phyloP scores from a whole-genome alignment of 2,797 vertebrate genomes.

The Aldrovandia affinis region DNA sequence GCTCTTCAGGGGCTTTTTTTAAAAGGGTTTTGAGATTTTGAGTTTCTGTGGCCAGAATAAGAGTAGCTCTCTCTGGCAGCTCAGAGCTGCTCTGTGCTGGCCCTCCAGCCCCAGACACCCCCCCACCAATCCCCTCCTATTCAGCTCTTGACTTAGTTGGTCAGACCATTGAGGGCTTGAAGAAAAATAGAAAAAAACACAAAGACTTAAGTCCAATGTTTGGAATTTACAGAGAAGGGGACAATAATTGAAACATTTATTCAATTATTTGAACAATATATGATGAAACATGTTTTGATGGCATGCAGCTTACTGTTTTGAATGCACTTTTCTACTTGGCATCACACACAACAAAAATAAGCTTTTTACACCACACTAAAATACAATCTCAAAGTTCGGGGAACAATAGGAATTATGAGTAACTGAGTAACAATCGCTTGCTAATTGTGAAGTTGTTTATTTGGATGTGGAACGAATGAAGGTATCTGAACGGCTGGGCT shows the following conservation, averaged over 20 bases:
- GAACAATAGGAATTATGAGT: background rate
- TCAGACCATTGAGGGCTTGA: constrained; percentile 41
- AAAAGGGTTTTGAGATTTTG: constrained; percentile 45
- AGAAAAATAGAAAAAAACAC: background rate
- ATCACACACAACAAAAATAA: background rate
- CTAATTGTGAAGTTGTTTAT: constrained; percentile 37
- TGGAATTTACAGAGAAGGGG: background rate
- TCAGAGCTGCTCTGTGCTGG: constrained; percentile 41
- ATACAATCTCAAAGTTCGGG: background rate
- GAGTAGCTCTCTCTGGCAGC: constrained; percentile 42
- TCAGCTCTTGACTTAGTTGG: constrained; percentile 31
- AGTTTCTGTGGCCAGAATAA: constrained; percentile 40
- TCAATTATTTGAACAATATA: background rate
- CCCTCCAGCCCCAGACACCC: constrained; percentile 31
- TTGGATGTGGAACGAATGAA: constrained; percentile 36
- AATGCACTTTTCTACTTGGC: background rate
- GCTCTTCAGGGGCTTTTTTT: constrained; percentile 44
- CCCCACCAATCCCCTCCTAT: constrained; percentile 34
- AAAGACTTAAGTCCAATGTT: constrained; percentile 4
- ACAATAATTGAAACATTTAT: background rate
- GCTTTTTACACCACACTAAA: background rate
- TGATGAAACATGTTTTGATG: background rate
- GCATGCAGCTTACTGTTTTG: background rate
- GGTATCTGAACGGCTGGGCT: constrained; percentile 29
- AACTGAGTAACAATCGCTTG: constrained; percentile 19